Base-by-base conservation (phyloP, 2,113 vertebrate genomes). In the Pogona vitticeps region DNA sequence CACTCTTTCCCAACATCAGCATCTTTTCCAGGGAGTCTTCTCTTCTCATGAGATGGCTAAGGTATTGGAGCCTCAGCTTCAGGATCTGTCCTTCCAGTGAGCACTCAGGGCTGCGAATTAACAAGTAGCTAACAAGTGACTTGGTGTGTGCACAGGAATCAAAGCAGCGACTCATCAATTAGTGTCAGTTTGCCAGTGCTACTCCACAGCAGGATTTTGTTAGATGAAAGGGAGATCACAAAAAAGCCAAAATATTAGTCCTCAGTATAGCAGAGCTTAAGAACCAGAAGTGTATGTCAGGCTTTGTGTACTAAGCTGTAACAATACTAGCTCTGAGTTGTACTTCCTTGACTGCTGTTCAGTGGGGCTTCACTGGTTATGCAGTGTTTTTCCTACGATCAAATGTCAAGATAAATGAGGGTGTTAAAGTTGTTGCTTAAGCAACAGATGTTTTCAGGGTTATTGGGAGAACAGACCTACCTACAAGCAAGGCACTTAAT, bases 401-500 rank as follows among this genome's bases (percentile, higher is more conserved):
- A 15, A 36, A 56, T 58, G 56, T 58, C 15, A 56, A 72, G 42
- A 42, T 28, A 58, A 83, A 12, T 73, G n/a, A 31, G 78, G 63
- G 13, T 67, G 12, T 5, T n/a, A 20, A 26, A 72, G n/a, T 73
- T 67, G 20, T 38, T 86, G 73, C 52, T 73, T 26, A n/a, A 42
- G 15, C 61, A 38, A 0, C 56, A 70, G 79, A 71, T 5, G 75
- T 0, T 36, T 73, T 26, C 36, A 0, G 58, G 3, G 31, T 42
- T 71, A 12, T 31, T 46, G 7, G 59, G 17, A 72, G 61, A 52
- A 42, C 70, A 56, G 13, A 68, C 70, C 84, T 33, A 58, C 2
- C 31, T 0, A 0, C 2, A 33, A 36, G 0, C 33, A 5, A 21
- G 1, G 0, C 0, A 0, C 23, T 6, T 72, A 10, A 0, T 26